Conservation (phyloP, 2,888 invertebrate genomes). For the Subacronicta megacephala region DNA sequence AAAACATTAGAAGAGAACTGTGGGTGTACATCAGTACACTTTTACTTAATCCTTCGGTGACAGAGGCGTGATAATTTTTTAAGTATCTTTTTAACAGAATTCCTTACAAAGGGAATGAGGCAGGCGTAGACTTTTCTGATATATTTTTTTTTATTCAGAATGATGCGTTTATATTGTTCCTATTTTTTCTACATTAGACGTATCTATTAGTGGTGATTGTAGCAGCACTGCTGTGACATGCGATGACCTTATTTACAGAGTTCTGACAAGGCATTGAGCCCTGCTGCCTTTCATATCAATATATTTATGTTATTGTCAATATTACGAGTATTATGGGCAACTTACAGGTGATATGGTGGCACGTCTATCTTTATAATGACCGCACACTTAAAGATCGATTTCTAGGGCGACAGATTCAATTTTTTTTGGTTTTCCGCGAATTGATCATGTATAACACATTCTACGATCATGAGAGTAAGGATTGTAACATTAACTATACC, state of each 20-base stretch:
- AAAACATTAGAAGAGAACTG: too few relatives aligned
- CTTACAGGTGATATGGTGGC: conserved; percentile 2
- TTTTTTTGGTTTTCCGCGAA: too few relatives aligned
- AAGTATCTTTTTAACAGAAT: conserved; percentile 12
- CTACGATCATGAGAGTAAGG: too few relatives aligned
- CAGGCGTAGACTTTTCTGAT: conserved; percentile 8
- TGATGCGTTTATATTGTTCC: conserved; percentile 7
- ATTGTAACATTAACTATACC: too few relatives aligned
- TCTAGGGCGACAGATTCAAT: too few relatives aligned
- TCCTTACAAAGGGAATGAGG: conserved; percentile 21
- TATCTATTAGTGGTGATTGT: conserved; percentile 63
- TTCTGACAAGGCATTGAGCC: conserved; percentile 70
- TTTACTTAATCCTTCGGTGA: too few relatives aligned
- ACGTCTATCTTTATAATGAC: neutral
- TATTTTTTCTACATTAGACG: conserved; percentile 38
- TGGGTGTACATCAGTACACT: conserved; percentile 12
- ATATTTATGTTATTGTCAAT: conserved; percentile 55
- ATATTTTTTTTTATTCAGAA: conserved; percentile 6
- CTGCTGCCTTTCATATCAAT: conserved; percentile 69
- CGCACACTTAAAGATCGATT: too few relatives aligned
- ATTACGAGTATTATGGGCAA: conserved; percentile 34
- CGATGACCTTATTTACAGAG: conserved; percentile 77
- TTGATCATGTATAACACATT: too few relatives aligned
- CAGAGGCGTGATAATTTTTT: too few relatives aligned
- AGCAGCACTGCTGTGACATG: conserved; percentile 52